Percentiles rank a stretch among this genome's conserved stretches.
phyloP scores from a whole-genome alignment of 2,888 invertebrate species.

The Philereme vetulata region DNA sequence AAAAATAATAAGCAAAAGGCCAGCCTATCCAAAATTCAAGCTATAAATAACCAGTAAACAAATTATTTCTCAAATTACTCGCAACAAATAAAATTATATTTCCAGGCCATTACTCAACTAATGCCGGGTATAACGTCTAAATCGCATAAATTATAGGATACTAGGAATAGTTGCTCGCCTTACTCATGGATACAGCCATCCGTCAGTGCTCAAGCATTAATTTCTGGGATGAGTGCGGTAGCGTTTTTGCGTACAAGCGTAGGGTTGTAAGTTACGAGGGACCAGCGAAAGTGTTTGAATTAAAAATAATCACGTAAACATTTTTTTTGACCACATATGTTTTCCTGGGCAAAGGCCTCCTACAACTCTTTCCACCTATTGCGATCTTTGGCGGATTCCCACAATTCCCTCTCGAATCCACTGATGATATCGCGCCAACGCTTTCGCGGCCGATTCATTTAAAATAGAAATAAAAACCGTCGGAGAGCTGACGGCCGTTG shows the following conservation, averaged over 20 bases:
- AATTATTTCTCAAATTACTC: slow-evolving; percentile 28
- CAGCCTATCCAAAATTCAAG: slow-evolving; percentile 7
- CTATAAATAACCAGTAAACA: slow-evolving; percentile 31
- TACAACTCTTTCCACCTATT: too few relatives aligned
- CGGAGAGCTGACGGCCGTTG: too few relatives aligned
- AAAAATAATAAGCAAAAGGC: background rate
- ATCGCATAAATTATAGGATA: slow-evolving; percentile 34
- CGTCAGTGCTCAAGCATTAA: slow-evolving; percentile 49
- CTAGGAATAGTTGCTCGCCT: slow-evolving; percentile 39
- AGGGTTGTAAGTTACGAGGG: slow-evolving; percentile 13
- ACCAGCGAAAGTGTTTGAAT: background rate
- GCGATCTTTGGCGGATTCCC: too few relatives aligned
- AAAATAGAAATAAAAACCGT: too few relatives aligned
- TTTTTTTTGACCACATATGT: too few relatives aligned
- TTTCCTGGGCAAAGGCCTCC: background rate
- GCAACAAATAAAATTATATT: slow-evolving; percentile 26
- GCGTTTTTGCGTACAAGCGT: slow-evolving; percentile 47
- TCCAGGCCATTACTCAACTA: slow-evolving; percentile 33
- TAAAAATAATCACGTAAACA: background rate
- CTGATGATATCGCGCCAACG: too few relatives aligned
- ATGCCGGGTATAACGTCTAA: slow-evolving; percentile 36
- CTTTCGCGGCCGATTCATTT: too few relatives aligned
- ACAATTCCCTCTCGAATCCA: too few relatives aligned
- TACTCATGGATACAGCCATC: slow-evolving; percentile 44
- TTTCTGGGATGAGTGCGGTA: slow-evolving; percentile 46